Evolutionary conservation across 2,113 vertebrate genomes (phyloP), one percentile per base, ranked within the genome.

Genomic region (Gambusia holbrooki): DNA sequence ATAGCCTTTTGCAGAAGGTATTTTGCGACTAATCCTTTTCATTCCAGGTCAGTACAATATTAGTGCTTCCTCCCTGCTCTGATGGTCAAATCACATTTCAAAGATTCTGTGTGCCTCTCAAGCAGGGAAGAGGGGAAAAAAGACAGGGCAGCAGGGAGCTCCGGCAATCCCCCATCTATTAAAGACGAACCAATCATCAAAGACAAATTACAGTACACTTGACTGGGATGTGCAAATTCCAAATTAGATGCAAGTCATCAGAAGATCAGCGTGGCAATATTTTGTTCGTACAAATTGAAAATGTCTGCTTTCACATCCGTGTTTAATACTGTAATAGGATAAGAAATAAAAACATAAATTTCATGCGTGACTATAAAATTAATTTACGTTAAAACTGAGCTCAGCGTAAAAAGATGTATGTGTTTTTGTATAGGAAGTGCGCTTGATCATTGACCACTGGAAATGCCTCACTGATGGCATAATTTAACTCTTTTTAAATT

Each of bases 191-290:
- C 91, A 92, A 94, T 94, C 93, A 94, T 92, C 93, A 94, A 93
- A 94, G 94, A 94, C 91, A 93, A 94, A 95, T 94, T 93, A 93
- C 91, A 89, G 86, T 88, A 89, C 91, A 93, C 94, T 94, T 94
- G 91, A 89, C 89, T 92, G 90, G 92, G 91, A 93, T 93, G 93
- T 94, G 94, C 91, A 92, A 93, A 94, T 94, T 93, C 86, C 81
- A 92, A 93, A 94, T 91, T 84, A 94, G 90, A 94, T 88, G 88
- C 92, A 90, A 93, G 92, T 93, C 92, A 94, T 94, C 92, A 94
- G 93, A 92, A 94, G 89, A 94, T 92, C 91, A 85, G 86, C 90
- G 90, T 87, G 87, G 91, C 86, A 88, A 90, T 93, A 91, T 93
- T 91, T 93, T 91, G 90, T 84, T 86, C 91, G 77, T 89, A 91